Evolutionary conservation across 2,113 vertebrate genomes (phyloP).

Genomic region (Gymnobelideus leadbeateri): DNA sequence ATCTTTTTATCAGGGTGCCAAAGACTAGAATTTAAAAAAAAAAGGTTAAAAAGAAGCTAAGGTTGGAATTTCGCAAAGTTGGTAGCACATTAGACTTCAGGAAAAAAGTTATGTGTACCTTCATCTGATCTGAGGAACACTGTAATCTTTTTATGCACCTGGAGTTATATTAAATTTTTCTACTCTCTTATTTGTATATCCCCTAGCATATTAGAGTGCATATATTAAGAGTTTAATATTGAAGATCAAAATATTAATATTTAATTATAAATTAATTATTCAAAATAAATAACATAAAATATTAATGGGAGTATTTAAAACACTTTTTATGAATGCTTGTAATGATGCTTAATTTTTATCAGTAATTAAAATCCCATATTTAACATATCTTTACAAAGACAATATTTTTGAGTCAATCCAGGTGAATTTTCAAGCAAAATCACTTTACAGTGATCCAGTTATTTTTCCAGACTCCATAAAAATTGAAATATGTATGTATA

Average conservation of each 20-base stretch:
- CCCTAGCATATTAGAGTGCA: background rate
- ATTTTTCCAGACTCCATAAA: constrained; percentile 32
- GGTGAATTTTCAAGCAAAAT: background rate
- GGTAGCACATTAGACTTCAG: background rate
- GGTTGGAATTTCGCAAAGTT: background rate
- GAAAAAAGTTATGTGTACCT: background rate
- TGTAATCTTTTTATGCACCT: background rate
- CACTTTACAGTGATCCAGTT: background rate
- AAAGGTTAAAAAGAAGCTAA: background rate
- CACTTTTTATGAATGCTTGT: background rate
- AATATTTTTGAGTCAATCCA: constrained; percentile 6
- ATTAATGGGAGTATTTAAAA: background rate
- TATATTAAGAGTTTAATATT: background rate
- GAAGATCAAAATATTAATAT: background rate
- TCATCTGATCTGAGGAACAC: background rate
- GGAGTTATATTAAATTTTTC: background rate
- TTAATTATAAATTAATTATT: background rate
- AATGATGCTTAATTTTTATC: constrained; percentile 33
- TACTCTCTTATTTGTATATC: background rate
- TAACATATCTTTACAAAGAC: constrained; percentile 28
- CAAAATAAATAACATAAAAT: background rate
- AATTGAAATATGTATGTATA: too few relatives aligned
- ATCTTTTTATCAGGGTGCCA: background rate
- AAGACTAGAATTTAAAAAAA: background rate
- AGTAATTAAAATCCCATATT: constrained; percentile 27